Evolutionary conservation across 2,113 vertebrate species (phyloP), one percentile per base, ranked within the genome.

Genomic region (Acanthisitta chloris): DNA sequence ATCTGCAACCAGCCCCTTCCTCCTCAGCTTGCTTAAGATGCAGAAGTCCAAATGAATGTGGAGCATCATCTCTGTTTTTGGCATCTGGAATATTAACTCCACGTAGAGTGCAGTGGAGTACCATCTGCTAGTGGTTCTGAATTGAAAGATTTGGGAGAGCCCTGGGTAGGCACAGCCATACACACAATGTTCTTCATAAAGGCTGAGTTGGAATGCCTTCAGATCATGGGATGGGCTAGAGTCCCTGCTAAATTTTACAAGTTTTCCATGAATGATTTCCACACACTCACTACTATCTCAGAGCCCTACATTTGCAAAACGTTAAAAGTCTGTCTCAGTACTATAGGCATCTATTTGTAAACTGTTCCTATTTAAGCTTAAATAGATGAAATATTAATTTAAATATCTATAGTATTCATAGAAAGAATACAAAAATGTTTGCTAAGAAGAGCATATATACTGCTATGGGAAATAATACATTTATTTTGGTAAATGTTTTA

Each of bases 1-100:
- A 33, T 24, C 46, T 76, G 43, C 1, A 9, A 25, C 19, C 0
- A 0, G 9, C 12, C 16, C 2, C 1, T 11, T 65, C 16, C 59
- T 91, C 14, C 34, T 92, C 54, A 29, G n/a, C 21, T 24, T 48
- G 26, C n/a, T 82, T 43, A 46, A 64, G 52, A 14, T 45, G 26
- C 28, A 54, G 23, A 64, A 64, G 34, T 33, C 42, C 38, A 48
- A 19, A 31, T 45, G 31, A 51, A n/a, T 17, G 24, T 59, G 17
- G 43, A 51, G 33, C 34, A 43, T 51, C 24, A 55, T 55, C 51
- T 89, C 65, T 40, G 12, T 4, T 72, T 70, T 51, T 67, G 31
- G 21, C 65, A 17, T 88, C 64, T 57, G 73, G 24, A 36, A 8
- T n/a, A 33, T 40, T 20, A 57, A 12, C 19, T 66, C 85, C 29